Base-by-base conservation (phyloP, 2,888 invertebrate species). In the Xiphydria camelus region DNA sequence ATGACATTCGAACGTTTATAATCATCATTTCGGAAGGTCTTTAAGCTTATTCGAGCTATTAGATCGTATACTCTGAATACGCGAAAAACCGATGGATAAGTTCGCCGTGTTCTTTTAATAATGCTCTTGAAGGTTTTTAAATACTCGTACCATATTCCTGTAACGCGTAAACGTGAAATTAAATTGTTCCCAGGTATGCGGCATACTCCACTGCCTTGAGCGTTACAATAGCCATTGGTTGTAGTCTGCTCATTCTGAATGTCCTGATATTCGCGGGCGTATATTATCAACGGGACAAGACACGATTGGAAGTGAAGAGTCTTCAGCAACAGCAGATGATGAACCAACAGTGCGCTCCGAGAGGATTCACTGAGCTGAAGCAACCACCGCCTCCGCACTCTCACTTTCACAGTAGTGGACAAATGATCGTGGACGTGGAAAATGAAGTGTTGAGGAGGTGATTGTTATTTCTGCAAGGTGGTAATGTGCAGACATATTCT, bases 201-300 rank as follows among this genome's bases (percentile, higher is more conserved):
- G 90, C 91, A 1, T 94, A 94, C 66, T 91, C 91, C 0, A 93
- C 94, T 3, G 94, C 94, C 2, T 77, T 94, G 9, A 92, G 92
- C 74, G 92, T 94, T 0, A 94, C 94, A 12, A 93, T 96, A 60
- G 95, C 94, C 35, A 94, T 96, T 54, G 96, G 96, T 25, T 94
- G 94, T 69, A 93, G 93, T 3, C 77, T 96, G 47, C 81, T 96
- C 15, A 92, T 95, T 63, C 79, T 96, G 3, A 96, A 96, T 71
- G 91, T 95, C 33, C 79, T 95, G 19, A 93, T 96, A 67, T 95
- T 95, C 70, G 94, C 94, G 41, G 94, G 93, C 3, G 92, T 95
- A 1, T 95, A 94, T 73, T 95, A 95, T 70, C 94, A 95, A 69
- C 81, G 91, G 41, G 91, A 91, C 68, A 88, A 89, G 76, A 87